Evolutionary conservation across 92 coral and sea anemone species (phyloP), one percentile per base, ranked within the genome.

Genomic region (Pocillopora grandis): DNA sequence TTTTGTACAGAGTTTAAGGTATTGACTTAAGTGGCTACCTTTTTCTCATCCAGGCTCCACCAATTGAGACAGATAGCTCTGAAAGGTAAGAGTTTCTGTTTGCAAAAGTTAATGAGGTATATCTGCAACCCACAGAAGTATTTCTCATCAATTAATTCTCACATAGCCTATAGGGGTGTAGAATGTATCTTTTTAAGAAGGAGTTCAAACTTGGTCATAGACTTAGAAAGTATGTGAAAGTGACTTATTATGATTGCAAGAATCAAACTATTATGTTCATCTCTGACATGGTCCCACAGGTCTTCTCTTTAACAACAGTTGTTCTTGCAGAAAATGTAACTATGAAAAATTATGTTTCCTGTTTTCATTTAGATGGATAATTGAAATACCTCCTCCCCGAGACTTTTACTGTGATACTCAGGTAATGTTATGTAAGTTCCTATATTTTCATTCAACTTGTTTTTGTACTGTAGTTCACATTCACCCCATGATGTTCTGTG

Each of bases 341-440:
- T 27, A 27, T 27, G 31, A 27, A 27, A 27, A 27, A 13, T 49
- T 11, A 64, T 12, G 10, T 10, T 23, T 69, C 18, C n/a, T 14
- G 35, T 69, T 13, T 10, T 10, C 55, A 20, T 61, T 77, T 52
- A 86, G 93, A 58, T 95, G 96, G 93, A 91, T 95, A 36, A 68
- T 76, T n/a, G 91, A 90, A 85, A 90, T 95, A 2, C 88, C 94
- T 58, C 90, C 95, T 13, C 98, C 98, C 65, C 80, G 78, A 62
- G 97, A 95, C 11, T 95, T 95, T 59, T 95, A 85, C 84, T 95
- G 98, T 83, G 95, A 93, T 71, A 85, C 93, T 2, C 95, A 95
- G 95, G 98, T 95, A 74, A 76, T 58, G 58, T 31, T 27, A 27
- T 17, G 19, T 36, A 7, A 31, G 68, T 76, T 12, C 21, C 3